A percentile compares a stretch with the other conserved stretches of the same genome.
Conservation (phyloP, 2,113 vertebrate genomes). For the Limanda limanda region DNA sequence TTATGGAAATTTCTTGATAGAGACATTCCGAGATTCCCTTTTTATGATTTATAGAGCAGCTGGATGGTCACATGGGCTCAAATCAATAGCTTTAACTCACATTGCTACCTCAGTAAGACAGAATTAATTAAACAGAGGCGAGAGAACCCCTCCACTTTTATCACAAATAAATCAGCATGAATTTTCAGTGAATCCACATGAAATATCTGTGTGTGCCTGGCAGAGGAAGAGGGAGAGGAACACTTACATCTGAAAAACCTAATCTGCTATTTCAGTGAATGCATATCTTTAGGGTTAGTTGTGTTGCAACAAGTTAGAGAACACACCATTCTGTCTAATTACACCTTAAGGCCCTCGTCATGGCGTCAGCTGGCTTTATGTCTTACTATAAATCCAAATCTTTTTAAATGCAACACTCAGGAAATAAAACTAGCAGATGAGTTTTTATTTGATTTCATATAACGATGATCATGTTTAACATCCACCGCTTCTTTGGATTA, state of each 20-base stretch:
- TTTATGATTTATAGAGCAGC: conserved; percentile 30
- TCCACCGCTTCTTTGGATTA: not conserved
- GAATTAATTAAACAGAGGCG: conserved; percentile 30
- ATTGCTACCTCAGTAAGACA: conserved; percentile 22
- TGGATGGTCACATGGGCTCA: conserved; percentile 7
- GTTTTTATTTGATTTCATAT: not conserved
- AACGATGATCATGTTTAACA: not conserved
- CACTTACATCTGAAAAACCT: not conserved
- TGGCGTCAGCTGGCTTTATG: no score
- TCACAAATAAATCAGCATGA: conserved; percentile 11
- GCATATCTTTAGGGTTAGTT: not conserved
- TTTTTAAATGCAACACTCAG: not conserved
- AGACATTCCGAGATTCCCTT: not conserved
- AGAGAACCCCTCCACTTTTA: not conserved
- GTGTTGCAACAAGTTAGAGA: conserved; percentile 15
- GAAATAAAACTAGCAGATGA: not conserved
- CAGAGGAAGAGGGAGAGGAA: conserved; percentile 1
- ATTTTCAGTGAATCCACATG: no score
- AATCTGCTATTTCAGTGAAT: conserved; percentile 11
- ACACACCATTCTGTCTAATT: not conserved
- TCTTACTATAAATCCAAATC: not conserved
- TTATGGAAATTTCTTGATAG: conserved; percentile 13
- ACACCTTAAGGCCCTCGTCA: not conserved
- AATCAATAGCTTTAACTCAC: conserved; percentile 47
- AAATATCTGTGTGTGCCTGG: no score